A percentile compares a stretch with the other conserved stretches of the same genome.
These are phyloP conservation scores for Pavo muticus DNA, from an alignment of 2,113 vertebrate species.

Conservation along the genomic window DNA sequence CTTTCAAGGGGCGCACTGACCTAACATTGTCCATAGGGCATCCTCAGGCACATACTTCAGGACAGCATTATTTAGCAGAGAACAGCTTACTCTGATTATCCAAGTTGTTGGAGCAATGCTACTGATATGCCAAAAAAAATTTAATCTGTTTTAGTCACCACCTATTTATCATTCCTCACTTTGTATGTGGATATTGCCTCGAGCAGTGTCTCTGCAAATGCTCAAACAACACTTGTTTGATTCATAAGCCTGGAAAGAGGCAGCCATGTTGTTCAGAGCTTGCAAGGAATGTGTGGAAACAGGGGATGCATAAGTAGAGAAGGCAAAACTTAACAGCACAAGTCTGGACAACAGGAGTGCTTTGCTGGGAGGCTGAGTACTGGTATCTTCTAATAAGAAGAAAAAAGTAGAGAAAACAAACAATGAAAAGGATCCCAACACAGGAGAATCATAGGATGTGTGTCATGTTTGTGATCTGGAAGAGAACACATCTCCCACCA, in stretches of 20 bases:
- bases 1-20: constrained; percentile 21
- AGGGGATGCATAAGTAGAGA: background rate
- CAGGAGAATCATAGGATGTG: fast-evolving
- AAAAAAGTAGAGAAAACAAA: background rate
- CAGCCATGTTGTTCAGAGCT: background rate
- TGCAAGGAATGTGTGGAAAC: fast-evolving
- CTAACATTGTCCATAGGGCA: background rate
- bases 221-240: background rate
- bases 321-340: background rate
- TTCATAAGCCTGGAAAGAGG: background rate
- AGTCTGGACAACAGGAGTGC: background rate
- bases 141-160: background rate
- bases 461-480: background rate
- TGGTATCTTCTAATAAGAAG: background rate
- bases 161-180: background rate
- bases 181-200: background rate
- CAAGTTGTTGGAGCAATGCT: background rate
- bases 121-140: background rate
- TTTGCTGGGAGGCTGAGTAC: background rate
- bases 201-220: background rate
- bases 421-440: background rate
- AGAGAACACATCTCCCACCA: fast-evolving
- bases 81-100: background rate
- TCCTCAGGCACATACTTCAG: background rate
- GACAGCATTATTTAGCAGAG: background rate